phyloP scores from a whole-genome alignment of 2,797 vertebrate species.

The Eospalax fontanierii region DNA sequence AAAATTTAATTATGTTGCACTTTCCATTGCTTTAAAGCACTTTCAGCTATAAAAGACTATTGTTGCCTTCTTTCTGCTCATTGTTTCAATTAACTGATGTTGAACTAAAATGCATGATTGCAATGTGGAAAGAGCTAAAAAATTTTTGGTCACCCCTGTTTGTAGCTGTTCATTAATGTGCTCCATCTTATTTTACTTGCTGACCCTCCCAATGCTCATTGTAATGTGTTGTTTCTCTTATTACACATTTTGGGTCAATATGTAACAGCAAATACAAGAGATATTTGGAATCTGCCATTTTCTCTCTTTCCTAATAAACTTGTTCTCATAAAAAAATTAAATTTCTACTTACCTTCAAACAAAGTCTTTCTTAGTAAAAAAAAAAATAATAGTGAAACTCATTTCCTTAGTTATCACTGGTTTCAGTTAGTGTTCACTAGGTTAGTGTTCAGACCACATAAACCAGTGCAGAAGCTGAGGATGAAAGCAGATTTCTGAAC shows the following conservation, averaged over 20 bases:
- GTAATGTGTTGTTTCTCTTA: constrained; percentile 1
- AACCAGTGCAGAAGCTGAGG: constrained; percentile 26
- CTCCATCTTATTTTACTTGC: background rate
- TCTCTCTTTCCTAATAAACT: constrained; percentile 48
- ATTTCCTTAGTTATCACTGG: constrained; percentile 59
- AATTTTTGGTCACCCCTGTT: rapidly evolving
- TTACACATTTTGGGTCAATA: background rate
- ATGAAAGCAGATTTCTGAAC: constrained; percentile 50
- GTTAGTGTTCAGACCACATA: constrained; percentile 42
- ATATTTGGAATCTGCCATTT: constrained; percentile 44
- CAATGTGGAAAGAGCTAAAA: background rate
- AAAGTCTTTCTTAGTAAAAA: constrained; percentile 40
- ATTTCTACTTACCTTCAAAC: constrained; percentile 73
- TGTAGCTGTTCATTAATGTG: background rate
- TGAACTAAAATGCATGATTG: background rate
- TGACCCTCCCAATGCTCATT: constrained; percentile 54
- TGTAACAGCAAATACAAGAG: background rate
- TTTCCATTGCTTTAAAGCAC: constrained; percentile 55
- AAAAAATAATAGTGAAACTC: constrained; percentile 43
- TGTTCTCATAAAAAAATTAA: constrained; percentile 57
- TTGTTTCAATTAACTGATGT: background rate
- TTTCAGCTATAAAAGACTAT: constrained; percentile 40
- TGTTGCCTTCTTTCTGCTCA: constrained; percentile 8
- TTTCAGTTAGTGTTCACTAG: constrained; percentile 44
- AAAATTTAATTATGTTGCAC: constrained; percentile 40